Evolutionary conservation across 2,113 vertebrate genomes (phyloP).

Genomic region (Zosterops lateralis): DNA sequence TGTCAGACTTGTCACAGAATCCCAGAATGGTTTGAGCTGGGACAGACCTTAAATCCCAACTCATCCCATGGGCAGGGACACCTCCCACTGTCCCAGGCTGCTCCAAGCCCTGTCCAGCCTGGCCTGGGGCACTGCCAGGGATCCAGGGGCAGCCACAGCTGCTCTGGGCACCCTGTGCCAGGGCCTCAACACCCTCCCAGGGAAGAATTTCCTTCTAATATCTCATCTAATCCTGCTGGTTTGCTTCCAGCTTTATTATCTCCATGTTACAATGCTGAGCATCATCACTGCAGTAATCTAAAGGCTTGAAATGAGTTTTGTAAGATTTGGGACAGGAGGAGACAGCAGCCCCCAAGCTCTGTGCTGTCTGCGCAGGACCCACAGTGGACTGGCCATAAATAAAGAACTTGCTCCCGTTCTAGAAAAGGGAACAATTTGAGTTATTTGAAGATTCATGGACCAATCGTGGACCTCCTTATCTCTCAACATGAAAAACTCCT

Average conservation of each 20-base stretch:
- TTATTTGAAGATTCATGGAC: background rate
- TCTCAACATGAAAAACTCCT: background rate
- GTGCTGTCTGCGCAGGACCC: background rate
- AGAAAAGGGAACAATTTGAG: background rate
- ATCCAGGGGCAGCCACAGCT: background rate
- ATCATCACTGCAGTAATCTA: background rate
- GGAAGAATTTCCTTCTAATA: background rate
- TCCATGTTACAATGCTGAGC: background rate
- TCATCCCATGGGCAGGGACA: background rate
- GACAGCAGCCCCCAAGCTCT: background rate
- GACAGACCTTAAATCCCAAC: background rate
- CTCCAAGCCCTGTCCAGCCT: fast-evolving
- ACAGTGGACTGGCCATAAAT: background rate
- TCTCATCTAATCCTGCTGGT: background rate
- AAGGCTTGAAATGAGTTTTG: background rate
- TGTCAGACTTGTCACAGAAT: background rate
- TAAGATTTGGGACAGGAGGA: background rate
- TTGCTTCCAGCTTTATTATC: background rate
- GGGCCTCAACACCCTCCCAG: fast-evolving
- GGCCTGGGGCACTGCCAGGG: background rate
- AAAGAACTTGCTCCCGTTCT: background rate
- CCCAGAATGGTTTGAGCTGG: background rate
- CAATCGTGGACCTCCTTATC: conserved; percentile 8
- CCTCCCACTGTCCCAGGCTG: fast-evolving
- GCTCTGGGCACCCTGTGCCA: background rate